A percentile compares a stretch with the other conserved stretches of the same genome.
Conservation (phyloP, 2,113 vertebrate genomes). For the Chaenocephalus aceratus region DNA sequence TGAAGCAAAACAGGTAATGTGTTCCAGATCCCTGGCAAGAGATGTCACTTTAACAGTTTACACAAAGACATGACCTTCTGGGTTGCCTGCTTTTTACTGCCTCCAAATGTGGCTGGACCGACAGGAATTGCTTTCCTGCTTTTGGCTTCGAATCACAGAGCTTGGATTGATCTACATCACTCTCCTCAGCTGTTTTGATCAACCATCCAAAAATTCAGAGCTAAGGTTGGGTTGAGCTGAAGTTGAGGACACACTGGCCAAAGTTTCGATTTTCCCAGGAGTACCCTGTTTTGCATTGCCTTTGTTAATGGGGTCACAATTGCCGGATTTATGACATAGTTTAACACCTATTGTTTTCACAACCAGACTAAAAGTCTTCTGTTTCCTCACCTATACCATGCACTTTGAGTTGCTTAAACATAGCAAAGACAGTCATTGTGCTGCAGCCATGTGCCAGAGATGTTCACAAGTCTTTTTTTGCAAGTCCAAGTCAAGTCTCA, state of each 20-base stretch:
- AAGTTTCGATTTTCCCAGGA: no score
- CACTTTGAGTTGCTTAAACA: no score
- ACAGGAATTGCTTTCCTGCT: conserved; percentile 13
- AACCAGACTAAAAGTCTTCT: no score
- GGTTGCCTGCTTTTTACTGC: conserved; percentile 6
- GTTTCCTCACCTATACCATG: no score
- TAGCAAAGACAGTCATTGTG: no score
- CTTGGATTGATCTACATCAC: conserved; percentile 14
- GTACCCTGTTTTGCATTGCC: no score
- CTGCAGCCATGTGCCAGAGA: no score
- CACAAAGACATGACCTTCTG: conserved; percentile 30
- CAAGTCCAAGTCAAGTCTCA: no score
- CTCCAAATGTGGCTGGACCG: conserved; percentile 26
- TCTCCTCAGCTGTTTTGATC: conserved; percentile 2
- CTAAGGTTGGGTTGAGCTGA: conserved; percentile 8
- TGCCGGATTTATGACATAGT: no score
- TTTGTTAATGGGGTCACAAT: no score
- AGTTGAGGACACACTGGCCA: neutral
- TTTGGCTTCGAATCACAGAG: conserved; percentile 18
- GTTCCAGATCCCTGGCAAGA: conserved; percentile 50
- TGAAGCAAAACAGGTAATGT: conserved; percentile 36
- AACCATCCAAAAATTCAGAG: conserved; percentile 18
- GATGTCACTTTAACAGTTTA: conserved; percentile 48
- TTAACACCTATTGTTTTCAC: no score
- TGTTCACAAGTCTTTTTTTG: no score